phyloP scores from a whole-genome alignment of 2,888 invertebrate genomes.

The Pinctada fucata region DNA sequence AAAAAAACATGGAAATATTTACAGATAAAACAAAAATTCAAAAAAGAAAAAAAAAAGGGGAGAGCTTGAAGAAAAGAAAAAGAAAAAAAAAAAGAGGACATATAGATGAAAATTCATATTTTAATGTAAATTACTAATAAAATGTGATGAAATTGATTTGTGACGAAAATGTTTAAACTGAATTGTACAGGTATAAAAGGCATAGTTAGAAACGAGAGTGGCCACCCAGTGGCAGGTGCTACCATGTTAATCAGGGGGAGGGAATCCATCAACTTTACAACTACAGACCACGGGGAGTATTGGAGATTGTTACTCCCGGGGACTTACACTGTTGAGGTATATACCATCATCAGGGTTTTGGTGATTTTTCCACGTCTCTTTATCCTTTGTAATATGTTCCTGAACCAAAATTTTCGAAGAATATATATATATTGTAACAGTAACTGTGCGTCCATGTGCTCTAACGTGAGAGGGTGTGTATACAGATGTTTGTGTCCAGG shows the following conservation, averaged over 20 bases:
- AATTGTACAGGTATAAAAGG: conserved; percentile 85
- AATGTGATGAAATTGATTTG: too few species aligned
- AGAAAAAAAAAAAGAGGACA: not conserved
- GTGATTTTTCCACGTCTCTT: too few species aligned
- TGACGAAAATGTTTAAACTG: too few species aligned
- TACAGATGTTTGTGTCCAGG: too few species aligned
- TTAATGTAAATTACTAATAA: too few species aligned
- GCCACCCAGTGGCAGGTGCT: conserved; percentile 51
- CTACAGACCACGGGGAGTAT: conserved; percentile 85
- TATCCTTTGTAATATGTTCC: too few species aligned
- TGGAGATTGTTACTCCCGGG: conserved; percentile 95
- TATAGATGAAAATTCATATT: too few species aligned
- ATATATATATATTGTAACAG: too few species aligned
- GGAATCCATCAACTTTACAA: conserved; percentile 79
- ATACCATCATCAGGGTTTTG: not conserved
- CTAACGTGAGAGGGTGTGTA: too few species aligned
- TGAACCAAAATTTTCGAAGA: too few species aligned
- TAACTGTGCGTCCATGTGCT: too few species aligned
- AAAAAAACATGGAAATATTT: not conserved
- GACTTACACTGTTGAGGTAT: conserved; percentile 88
- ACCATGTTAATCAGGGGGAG: conserved; percentile 85
- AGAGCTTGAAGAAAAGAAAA: not conserved
- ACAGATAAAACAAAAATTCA: not conserved
- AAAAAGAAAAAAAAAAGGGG: not conserved
- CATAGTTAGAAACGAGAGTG: conserved; percentile 80